A percentile compares a stretch with the other conserved stretches of the same genome.
phyloP scores from a whole-genome alignment of 2,113 vertebrate genomes.

The Formicarius rufipectus region DNA sequence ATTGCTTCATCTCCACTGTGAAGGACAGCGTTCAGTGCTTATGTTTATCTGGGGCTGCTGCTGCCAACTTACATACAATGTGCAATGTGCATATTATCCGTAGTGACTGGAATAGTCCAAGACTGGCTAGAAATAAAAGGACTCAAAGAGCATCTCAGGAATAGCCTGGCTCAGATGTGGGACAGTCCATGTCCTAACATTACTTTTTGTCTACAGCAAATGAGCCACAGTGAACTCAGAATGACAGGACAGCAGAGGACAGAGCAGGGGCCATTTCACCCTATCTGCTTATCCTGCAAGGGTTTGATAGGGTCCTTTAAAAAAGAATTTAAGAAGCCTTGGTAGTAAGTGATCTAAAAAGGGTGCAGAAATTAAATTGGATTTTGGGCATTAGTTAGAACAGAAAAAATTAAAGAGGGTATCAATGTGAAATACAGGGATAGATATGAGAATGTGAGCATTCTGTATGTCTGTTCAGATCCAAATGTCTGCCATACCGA shows the following conservation, averaged over 20 bases:
- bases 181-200: not conserved
- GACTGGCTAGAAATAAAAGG: constrained; percentile 11
- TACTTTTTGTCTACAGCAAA: not conserved
- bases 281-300: not conserved
- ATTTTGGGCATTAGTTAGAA: not conserved
- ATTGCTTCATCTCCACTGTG: not conserved
- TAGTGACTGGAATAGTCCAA: constrained; percentile 9
- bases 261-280: not conserved
- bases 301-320: not conserved
- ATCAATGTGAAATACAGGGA: not conserved
- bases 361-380: not conserved
- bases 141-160: not conserved
- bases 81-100: not conserved
- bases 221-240: not conserved
- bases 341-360: not conserved
- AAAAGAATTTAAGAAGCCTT: not conserved
- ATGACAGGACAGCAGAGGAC: not conserved
- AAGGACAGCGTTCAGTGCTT: not conserved
- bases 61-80: constrained; percentile 2
- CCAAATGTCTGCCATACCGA: not conserved
- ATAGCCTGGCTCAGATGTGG: not conserved
- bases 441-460: not conserved
- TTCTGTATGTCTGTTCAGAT: not conserved
- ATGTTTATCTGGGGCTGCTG: constrained; percentile 1
- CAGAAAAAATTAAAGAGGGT: not conserved